Evolutionary conservation across 37 sponge, comb jelly and placozoan genomes (phyloP), one percentile per base, ranked within the genome.

Genomic region (Lycopodina hypogea): DNA sequence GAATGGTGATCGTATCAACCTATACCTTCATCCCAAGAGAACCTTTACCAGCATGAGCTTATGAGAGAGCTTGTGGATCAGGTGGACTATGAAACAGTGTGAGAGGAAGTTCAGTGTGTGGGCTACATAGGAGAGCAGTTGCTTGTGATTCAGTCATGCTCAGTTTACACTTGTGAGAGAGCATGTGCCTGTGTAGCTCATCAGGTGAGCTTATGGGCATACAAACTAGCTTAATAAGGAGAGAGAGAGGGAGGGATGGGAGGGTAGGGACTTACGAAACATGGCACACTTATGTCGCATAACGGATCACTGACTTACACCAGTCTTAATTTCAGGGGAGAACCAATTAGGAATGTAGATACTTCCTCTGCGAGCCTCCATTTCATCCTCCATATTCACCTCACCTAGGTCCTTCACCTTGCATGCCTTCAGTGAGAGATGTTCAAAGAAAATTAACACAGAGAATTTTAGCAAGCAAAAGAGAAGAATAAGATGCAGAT

Each of bases 271-370:
- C 1, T 55, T 51, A 55, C 57, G 24, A 51, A 28, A 3, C 56
- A 15, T 26, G 6, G 55, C 37, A 55, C 34, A 53, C 2, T 30
- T 28, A 24, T n/a, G 18, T 62, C 64, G n/a, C n/a, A n/a, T n/a
- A n/a, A n/a, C n/a, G n/a, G n/a, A n/a, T n/a, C n/a, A n/a, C 42
- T 45, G 2, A 81, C 96, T 80, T 57, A 98, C 96, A 65, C 99
- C 99, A 36, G 99, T 98, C 69, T 89, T 95, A 59, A 93, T 80
- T 26, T 95, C 94, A 7, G 85, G 87, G 50, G 88, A 81, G 87
- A 95, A 98, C 99, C 99, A 98, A 86, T 98, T 98, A 28, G 99
- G 99, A 21, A 89, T 78, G 73, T 81, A 92, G 40, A 88, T 21
- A 64, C 74, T 68, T 71, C 84, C 83, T 50, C 74, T 36, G 64